phyloP scores from a whole-genome alignment of 2,113 vertebrate genomes.

The Neogale vison region DNA sequence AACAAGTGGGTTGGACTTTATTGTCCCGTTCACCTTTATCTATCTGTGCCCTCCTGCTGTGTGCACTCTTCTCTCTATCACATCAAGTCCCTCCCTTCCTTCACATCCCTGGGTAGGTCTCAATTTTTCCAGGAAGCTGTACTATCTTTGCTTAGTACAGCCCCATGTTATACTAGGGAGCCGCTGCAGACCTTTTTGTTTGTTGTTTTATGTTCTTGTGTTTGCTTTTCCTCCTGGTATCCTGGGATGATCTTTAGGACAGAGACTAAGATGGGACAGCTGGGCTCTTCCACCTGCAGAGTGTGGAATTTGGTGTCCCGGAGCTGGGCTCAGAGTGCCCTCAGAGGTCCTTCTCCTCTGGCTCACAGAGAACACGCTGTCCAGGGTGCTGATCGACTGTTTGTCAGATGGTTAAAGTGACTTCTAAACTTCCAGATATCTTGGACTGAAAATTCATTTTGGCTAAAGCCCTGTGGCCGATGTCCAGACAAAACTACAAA shows the following conservation, averaged over 20 bases:
- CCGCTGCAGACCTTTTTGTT: background rate
- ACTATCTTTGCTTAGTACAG: background rate
- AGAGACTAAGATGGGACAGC: background rate
- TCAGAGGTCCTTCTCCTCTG: background rate
- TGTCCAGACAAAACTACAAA: slow-evolving; percentile 69
- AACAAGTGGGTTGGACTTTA: background rate
- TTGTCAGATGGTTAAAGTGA: background rate
- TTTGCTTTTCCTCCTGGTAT: background rate
- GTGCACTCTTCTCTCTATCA: background rate
- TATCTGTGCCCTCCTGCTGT: background rate
- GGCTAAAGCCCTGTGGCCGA: background rate
- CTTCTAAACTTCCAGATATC: background rate
- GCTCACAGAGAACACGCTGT: background rate
- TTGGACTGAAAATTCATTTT: background rate
- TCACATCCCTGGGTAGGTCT: background rate
- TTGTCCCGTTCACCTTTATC: background rate
- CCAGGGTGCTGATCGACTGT: slow-evolving; percentile 52
- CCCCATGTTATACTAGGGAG: background rate
- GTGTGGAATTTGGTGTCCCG: background rate
- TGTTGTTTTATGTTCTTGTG: background rate
- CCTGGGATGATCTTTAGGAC: background rate
- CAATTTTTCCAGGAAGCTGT: slow-evolving; percentile 21
- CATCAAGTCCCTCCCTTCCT: background rate
- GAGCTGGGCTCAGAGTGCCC: background rate
- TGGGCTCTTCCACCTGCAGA: background rate